phyloP scores from a whole-genome alignment of 2,888 invertebrate species.

The Busseola fusca region DNA sequence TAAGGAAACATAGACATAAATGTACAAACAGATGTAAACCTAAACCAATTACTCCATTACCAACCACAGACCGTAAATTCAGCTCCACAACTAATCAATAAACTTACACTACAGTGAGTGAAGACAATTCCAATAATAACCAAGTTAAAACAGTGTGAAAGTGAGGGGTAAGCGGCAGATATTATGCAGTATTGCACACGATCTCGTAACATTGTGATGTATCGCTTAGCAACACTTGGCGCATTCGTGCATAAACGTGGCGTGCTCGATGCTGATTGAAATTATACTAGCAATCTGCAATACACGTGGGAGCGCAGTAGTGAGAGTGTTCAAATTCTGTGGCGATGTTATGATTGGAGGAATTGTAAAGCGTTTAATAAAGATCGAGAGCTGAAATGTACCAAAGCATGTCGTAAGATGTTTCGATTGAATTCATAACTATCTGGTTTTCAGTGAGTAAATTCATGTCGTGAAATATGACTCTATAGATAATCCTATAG shows the following conservation, averaged over 20 bases:
- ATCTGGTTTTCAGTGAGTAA: not conserved
- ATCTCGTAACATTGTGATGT: constrained; percentile 58
- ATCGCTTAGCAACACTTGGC: constrained; percentile 46
- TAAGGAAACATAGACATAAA: constrained; percentile 28
- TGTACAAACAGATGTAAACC: constrained; percentile 14
- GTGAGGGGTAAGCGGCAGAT: constrained; percentile 43
- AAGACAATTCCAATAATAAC: constrained; percentile 51
- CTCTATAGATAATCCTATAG: not conserved
- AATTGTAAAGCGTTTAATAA: constrained; percentile 13
- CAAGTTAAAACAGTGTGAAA: constrained; percentile 50
- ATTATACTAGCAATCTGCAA: constrained; percentile 52
- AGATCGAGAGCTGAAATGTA: constrained; percentile 23
- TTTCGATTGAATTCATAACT: not conserved
- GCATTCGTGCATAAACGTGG: constrained; percentile 58
- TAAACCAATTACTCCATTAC: constrained; percentile 49
- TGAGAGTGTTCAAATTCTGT: constrained; percentile 33
- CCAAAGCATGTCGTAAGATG: constrained; percentile 13
- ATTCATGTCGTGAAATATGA: constrained; percentile 11
- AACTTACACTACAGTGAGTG: constrained; percentile 23
- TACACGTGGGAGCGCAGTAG: constrained; percentile 42
- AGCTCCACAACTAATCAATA: constrained; percentile 45
- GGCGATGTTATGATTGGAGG: constrained; percentile 12
- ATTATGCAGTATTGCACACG: constrained; percentile 57
- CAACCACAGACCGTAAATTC: constrained; percentile 46
- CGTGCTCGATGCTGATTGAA: constrained; percentile 53